Evolutionary conservation across 2,888 invertebrate species (phyloP), one percentile per base, ranked within the genome.

Genomic region (Ornithoptera alexandrae): DNA sequence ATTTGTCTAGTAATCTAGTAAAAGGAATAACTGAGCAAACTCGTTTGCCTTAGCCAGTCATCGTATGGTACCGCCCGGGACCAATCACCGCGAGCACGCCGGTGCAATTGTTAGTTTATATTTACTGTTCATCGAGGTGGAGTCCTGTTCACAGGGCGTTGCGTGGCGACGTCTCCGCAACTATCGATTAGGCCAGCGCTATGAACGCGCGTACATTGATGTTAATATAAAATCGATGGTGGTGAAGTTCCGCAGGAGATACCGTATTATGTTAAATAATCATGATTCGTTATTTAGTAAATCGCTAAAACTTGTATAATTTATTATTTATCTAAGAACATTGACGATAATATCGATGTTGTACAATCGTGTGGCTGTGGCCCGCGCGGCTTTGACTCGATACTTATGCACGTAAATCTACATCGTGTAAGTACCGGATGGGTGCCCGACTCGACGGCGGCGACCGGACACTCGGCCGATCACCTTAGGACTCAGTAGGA

Each of bases 401-500:
- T 71, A 66, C 65, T 72, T 74, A 75, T 74, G 77, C 74, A 73
- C 72, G 74, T 74, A 74, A 76, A 73, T 72, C 78, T 79, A 77
- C 74, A 72, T 39, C 8, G 39, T 39, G 71, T 71, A 79, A 75
- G 74, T 67, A 74, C 75, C 71, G 75, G 77, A 75, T 61, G 62
- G 62, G 62, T 62, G 67, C 72, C 30, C 30, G 30, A 69, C 77
- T 76, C 81, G 80, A 77, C 78, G 77, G 75, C 75, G 30, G 30
- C 30, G 30, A 3, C 30, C 30, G 30, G 4, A 79, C 83, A 81
- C 84, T 82, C 80, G 81, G 79, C 78, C 84, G 79, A 82, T 85
- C 85, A 86, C 82, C 89, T 87, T 89, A 89, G 86, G 86, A 87
- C 88, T 87, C 89, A 87, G 89, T 88, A 90, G 91, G 92, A 90